These are phyloP conservation scores for Pterocles orientalis DNA, from an alignment of 2,113 vertebrate species.

Conservation along the genomic window DNA sequence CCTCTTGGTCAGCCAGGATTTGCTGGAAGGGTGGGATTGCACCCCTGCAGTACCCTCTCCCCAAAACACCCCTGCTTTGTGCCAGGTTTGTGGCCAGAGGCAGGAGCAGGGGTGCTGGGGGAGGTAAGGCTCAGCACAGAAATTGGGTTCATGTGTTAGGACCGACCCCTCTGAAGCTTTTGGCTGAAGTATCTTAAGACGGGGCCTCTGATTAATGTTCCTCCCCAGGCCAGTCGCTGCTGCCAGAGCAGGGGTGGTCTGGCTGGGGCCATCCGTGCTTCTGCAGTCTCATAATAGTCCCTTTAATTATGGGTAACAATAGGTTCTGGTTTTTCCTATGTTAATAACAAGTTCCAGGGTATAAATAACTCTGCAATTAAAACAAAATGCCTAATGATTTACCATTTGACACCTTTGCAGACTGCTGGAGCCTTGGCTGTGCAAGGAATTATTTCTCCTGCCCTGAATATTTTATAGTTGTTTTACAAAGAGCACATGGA, in stretches of 20 bases:
- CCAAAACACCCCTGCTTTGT: not conserved
- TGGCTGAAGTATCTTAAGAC: not conserved
- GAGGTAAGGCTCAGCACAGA: not conserved
- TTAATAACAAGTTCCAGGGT: conserved; percentile 52
- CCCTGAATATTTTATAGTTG: conserved; percentile 47
- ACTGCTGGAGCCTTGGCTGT: not conserved
- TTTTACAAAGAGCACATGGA: conserved; percentile 14
- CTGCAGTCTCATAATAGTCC: not conserved
- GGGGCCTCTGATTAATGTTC: not conserved
- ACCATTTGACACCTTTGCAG: conserved; percentile 38
- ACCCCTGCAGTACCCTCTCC: not conserved
- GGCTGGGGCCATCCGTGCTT: not conserved
- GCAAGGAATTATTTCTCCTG: not conserved
- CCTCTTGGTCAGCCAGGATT: not conserved
- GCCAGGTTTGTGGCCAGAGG: not conserved
- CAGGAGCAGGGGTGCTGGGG: not conserved
- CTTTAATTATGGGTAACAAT: conserved; percentile 21
- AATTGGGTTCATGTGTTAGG: not conserved
- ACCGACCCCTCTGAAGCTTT: not conserved
- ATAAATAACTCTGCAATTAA: conserved; percentile 63
- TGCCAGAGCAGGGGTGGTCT: not conserved
- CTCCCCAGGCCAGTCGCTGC: not conserved
- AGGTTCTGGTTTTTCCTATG: conserved; percentile 4
- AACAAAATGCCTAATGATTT: conserved; percentile 34
- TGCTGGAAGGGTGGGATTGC: not conserved